phyloP scores from a whole-genome alignment of 2,888 invertebrate genomes.

The Sesamia inferens region DNA sequence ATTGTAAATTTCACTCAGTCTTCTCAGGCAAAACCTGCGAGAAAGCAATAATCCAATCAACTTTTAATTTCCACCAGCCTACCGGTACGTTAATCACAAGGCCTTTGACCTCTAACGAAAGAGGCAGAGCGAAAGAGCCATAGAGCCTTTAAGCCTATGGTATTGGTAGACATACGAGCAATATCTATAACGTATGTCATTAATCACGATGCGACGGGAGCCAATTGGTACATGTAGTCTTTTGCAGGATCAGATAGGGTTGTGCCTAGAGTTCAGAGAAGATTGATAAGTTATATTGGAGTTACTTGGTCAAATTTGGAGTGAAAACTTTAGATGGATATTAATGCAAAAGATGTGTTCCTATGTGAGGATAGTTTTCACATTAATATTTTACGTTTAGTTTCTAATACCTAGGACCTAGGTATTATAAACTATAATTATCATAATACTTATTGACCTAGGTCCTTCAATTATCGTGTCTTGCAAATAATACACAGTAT shows the following conservation, averaged over 20 bases:
- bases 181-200: slow-evolving; percentile 51
- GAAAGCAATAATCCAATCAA: slow-evolving; percentile 46
- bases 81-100: slow-evolving; percentile 27
- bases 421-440: too few species aligned
- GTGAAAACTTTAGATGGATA: background rate
- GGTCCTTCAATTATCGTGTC: background rate
- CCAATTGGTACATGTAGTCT: slow-evolving; percentile 36
- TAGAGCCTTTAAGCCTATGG: slow-evolving; percentile 29
- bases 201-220: slow-evolving; percentile 58
- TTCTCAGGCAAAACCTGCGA: slow-evolving; percentile 14
- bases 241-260: slow-evolving; percentile 46
- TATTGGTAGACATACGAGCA: slow-evolving; percentile 37
- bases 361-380: background rate
- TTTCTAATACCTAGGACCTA: too few species aligned
- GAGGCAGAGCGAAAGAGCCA: slow-evolving; percentile 35
- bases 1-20: slow-evolving; percentile 19
- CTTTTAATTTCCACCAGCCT: slow-evolving; percentile 54
- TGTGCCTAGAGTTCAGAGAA: slow-evolving; percentile 5
- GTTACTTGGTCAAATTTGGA: background rate
- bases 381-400: too few species aligned
- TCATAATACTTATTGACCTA: too few species aligned
- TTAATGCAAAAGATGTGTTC: background rate
- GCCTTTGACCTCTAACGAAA: slow-evolving; percentile 48
- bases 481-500: background rate
- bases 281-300: background rate